A percentile compares a stretch with the other conserved stretches of the same genome.
phyloP scores from a whole-genome alignment of 2,797 vertebrate species.

The Iguana delicatissima region DNA sequence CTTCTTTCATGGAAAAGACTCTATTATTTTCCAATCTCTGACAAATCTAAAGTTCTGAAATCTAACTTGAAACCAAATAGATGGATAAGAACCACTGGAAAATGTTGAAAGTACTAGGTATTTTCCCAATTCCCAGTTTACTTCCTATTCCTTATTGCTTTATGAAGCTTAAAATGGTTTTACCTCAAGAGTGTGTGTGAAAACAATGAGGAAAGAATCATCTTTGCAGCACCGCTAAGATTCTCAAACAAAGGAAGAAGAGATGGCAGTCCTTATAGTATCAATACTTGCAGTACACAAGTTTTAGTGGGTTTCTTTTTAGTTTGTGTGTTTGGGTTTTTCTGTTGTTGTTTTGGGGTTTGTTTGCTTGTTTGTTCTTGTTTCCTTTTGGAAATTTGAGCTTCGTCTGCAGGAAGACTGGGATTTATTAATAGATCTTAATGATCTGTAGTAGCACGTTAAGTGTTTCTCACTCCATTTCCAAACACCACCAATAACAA shows the following conservation, averaged over 20 bases:
- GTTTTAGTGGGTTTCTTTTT: neutral
- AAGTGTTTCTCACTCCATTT: neutral
- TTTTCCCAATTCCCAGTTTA: neutral
- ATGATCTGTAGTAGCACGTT: neutral
- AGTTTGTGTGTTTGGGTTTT: neutral
- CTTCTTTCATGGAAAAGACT: neutral
- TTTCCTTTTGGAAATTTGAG: neutral
- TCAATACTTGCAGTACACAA: too few relatives aligned
- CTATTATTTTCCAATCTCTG: neutral
- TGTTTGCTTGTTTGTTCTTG: too few relatives aligned
- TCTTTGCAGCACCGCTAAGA: neutral
- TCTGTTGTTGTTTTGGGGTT: neutral
- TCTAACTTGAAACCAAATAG: neutral
- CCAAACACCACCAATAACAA: neutral
- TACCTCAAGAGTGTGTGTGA: neutral
- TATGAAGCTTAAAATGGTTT: constrained; percentile 4
- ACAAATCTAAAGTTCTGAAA: neutral
- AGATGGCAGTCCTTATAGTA: neutral
- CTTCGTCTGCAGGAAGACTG: neutral
- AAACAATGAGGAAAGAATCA: neutral
- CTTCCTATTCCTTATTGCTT: neutral
- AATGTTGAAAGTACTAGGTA: constrained; percentile 1
- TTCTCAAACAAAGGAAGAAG: neutral
- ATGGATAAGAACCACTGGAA: neutral
- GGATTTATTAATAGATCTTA: neutral